A percentile compares a stretch with the other conserved stretches of the same genome.
Conservation (phyloP, 2,797 vertebrate genomes). For the Columba guinea region DNA sequence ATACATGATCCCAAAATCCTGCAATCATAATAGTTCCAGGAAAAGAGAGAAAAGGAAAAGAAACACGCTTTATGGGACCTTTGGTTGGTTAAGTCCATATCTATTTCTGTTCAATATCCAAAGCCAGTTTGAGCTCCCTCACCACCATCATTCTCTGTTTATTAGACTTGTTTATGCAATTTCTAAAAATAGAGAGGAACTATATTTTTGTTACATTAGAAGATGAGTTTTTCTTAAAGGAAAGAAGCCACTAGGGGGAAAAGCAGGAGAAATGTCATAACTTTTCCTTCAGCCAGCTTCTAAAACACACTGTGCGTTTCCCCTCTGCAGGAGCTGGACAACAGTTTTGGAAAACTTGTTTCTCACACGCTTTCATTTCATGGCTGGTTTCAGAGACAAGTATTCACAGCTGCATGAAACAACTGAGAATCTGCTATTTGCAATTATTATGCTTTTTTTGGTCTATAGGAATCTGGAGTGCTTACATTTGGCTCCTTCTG, state of each 20-base stretch:
- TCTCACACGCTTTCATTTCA: slow-evolving; percentile 6
- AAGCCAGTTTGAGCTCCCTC: slow-evolving; percentile 28
- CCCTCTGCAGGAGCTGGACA: neutral
- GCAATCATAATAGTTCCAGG: slow-evolving; percentile 55
- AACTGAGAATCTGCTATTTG: slow-evolving; percentile 5
- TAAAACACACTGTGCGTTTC: slow-evolving; percentile 46
- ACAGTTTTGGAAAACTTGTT: slow-evolving; percentile 25
- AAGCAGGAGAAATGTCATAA: slow-evolving; percentile 47
- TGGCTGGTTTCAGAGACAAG: slow-evolving; percentile 23
- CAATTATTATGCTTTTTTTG: neutral
- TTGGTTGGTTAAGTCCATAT: neutral
- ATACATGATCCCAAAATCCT: slow-evolving; percentile 55
- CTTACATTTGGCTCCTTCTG: neutral
- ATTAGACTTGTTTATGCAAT: slow-evolving; percentile 39
- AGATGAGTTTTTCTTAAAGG: slow-evolving; percentile 30
- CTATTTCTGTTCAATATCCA: slow-evolving; percentile 40
- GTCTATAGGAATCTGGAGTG: neutral
- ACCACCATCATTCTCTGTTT: slow-evolving; percentile 15
- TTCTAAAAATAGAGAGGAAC: slow-evolving; percentile 48
- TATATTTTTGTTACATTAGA: slow-evolving; percentile 52
- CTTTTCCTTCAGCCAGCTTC: slow-evolving; percentile 58
- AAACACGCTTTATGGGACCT: slow-evolving; percentile 15
- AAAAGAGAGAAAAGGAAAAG: slow-evolving; percentile 45
- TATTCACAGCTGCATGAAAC: slow-evolving; percentile 23
- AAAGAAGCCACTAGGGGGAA: slow-evolving; percentile 47